Evolutionary conservation across 2,888 invertebrate species (phyloP).

Genomic region (Tetrapedia diversipes): DNA sequence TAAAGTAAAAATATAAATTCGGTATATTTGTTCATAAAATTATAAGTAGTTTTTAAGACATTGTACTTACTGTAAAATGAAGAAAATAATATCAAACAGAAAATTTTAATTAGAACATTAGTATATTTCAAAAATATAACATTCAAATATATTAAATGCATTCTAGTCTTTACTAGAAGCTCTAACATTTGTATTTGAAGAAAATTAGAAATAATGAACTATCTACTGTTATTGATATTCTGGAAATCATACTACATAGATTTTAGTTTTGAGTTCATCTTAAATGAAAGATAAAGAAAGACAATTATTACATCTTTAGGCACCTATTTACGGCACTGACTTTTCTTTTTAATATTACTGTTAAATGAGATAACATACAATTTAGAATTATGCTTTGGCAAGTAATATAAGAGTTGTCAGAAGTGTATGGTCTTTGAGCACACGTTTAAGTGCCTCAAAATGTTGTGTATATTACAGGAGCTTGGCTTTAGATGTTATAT

Average conservation of each 20-base stretch:
- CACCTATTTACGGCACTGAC: conserved; percentile 79
- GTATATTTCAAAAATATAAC: conserved; percentile 64
- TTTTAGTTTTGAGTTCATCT: conserved; percentile 55
- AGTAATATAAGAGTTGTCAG: conserved; percentile 73
- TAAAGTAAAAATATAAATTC: conserved; percentile 39
- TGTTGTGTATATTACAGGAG: conserved; percentile 83
- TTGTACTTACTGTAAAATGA: neutral
- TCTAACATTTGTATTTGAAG: conserved; percentile 62
- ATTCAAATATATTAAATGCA: conserved; percentile 67
- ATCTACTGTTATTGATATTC: conserved; percentile 73
- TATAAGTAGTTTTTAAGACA: conserved; percentile 31
- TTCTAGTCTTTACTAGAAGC: conserved; percentile 72
- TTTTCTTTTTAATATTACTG: conserved; percentile 77
- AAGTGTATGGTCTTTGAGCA: conserved; percentile 82
- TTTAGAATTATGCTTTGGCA: conserved; percentile 81
- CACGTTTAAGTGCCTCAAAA: conserved; percentile 83
- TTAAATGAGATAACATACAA: conserved; percentile 78
- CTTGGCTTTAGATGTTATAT: conserved; percentile 83
- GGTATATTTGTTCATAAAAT: conserved; percentile 35
- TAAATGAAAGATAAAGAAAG: conserved; percentile 26
- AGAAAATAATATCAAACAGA: conserved; percentile 25
- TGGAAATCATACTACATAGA: conserved; percentile 67
- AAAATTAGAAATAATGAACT: conserved; percentile 38
- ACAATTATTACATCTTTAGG: conserved; percentile 62
- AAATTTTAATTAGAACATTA: conserved; percentile 43